phyloP scores from a whole-genome alignment of 2,888 invertebrate genomes.

The Polylopha cassiicola region DNA sequence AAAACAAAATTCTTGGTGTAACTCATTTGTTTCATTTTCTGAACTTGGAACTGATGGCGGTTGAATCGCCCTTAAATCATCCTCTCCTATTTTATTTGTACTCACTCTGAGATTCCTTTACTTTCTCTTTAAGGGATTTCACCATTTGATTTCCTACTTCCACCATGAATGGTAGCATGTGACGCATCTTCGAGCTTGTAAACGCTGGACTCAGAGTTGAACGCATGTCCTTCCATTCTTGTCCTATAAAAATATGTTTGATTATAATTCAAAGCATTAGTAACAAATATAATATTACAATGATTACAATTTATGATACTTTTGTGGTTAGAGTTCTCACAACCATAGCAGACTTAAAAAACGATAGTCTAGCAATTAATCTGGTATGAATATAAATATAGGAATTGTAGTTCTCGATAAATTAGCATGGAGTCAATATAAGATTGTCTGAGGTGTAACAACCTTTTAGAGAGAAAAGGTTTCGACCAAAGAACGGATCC shows the following conservation, averaged over 20 bases:
- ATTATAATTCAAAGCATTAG: too few species aligned
- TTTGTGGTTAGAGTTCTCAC: slow-evolving; percentile 29
- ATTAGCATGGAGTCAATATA: too few species aligned
- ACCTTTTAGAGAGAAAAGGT: slow-evolving; percentile 15
- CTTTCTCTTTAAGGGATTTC: slow-evolving; percentile 27
- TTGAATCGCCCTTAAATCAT: too few species aligned
- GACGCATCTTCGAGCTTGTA: slow-evolving; percentile 57
- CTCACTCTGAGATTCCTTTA: slow-evolving; percentile 23
- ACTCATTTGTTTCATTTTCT: too few species aligned
- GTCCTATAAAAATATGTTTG: slow-evolving; percentile 32
- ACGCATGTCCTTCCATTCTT: slow-evolving; percentile 44
- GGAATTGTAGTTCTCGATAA: too few species aligned
- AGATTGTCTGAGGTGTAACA: neutral
- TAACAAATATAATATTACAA: slow-evolving; percentile 35
- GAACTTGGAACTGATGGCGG: too few species aligned
- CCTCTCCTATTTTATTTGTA: too few species aligned
- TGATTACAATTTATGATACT: slow-evolving; percentile 57
- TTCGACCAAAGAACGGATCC: slow-evolving; percentile 21
- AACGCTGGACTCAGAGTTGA: slow-evolving; percentile 51
- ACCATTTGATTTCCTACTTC: slow-evolving; percentile 37
- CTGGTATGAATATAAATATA: neutral
- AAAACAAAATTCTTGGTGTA: too few species aligned
- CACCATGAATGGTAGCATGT: slow-evolving; percentile 43
- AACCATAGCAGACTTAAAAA: neutral
- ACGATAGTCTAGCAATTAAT: slow-evolving; percentile 17